Evolutionary conservation across 2,888 invertebrate genomes (phyloP), one percentile per base, ranked within the genome.

Genomic region (Nezara viridula): DNA sequence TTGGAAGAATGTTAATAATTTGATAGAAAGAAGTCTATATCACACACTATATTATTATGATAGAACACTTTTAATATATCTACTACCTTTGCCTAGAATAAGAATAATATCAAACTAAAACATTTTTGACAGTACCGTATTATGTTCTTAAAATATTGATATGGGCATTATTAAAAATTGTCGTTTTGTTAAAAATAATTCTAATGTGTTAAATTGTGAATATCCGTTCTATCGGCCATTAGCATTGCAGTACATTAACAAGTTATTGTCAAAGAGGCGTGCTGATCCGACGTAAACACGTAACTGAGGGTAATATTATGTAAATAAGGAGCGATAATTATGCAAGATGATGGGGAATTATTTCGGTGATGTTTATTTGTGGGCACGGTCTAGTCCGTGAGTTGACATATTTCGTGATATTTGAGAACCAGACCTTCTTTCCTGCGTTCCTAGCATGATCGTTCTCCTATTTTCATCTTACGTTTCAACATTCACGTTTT

Each of bases 321-420:
- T 32, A 73, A 73, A 73, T 37, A 21, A 21, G 14, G 0, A 16
- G 2, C 19, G 10, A 73, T 12, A 73, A 73, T 37, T 73, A 73
- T 73, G 66, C 37, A 73, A 73, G 66, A 73, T 37, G 16, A 73
- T 37, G 66, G 3, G 66, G 6, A 73, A 73, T 73, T 19, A 1
- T 73, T 16, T 73, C 27, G 14, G 66, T 12, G 66, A 73, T 73
- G 32, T 7, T 37, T 37, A 73, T 73, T 73, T 73, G 14, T 32
- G 37, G 37, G 66, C 66, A 73, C 66, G 66, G 66, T 37, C 19
- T 19, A 21, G 37, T 73, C 66, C 66, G 66, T 73, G 66, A 21
- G 66, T 73, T 37, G 66, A 73, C 32, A 73, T 73, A 73, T 73
- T 73, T 73, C 66, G 66, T 73, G 66, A 37, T 73, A 16, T 12